Conservation (phyloP, 2,888 invertebrate genomes). For the Coenonympha glycerion region DNA sequence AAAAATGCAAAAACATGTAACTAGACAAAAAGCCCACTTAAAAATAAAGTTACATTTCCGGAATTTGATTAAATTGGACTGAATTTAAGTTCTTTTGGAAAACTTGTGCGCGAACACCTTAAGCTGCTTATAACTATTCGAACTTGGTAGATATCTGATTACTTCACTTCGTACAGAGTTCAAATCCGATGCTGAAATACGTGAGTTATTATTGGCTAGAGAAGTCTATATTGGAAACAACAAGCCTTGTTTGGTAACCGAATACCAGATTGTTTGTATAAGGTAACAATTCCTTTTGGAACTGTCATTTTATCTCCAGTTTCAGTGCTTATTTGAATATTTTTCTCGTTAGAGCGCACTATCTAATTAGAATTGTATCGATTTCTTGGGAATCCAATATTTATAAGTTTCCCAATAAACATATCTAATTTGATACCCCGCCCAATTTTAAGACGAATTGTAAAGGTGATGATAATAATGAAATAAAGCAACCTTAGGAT, state of each 20-base stretch:
- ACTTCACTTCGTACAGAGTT: constrained; percentile 38
- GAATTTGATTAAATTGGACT: background rate
- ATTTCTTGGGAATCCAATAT: background rate
- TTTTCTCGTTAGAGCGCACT: constrained; percentile 6
- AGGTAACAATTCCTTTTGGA: constrained; percentile 7
- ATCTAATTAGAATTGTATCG: constrained; percentile 5
- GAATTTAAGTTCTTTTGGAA: too few species aligned
- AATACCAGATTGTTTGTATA: constrained; percentile 7
- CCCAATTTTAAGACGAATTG: too few species aligned
- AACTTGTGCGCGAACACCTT: background rate
- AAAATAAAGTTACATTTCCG: too few species aligned
- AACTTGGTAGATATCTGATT: constrained; percentile 47
- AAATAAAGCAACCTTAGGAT: too few species aligned
- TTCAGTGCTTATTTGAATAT: constrained; percentile 12
- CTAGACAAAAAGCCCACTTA: too few species aligned
- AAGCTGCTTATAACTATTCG: constrained; percentile 11
- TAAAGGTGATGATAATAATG: too few species aligned
- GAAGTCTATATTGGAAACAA: constrained; percentile 6
- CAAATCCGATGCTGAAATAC: constrained; percentile 41
- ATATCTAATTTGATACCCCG: background rate
- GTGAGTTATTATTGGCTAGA: constrained; percentile 38
- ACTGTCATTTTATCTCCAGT: constrained; percentile 10
- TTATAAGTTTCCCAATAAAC: background rate
- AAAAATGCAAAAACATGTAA: too few species aligned
- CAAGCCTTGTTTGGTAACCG: constrained; percentile 12